Conservation (phyloP, 1,140 invertebrate species). For the Drosophila lini region DNA sequence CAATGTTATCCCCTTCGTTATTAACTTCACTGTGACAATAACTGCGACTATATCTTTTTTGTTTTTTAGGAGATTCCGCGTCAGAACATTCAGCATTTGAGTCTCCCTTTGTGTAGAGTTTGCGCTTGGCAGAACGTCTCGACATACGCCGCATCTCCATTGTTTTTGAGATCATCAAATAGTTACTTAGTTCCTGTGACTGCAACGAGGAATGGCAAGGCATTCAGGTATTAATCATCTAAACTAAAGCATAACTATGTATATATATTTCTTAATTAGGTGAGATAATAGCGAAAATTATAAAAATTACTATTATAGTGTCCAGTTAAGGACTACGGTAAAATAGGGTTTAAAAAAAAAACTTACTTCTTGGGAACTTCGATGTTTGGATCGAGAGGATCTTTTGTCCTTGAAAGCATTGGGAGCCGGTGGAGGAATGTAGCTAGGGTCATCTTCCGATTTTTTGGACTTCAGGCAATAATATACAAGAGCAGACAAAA, state of each 20-base stretch:
- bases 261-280: too few species aligned
- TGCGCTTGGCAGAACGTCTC: conserved; percentile 28
- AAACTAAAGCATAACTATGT: too few species aligned
- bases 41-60: not conserved
- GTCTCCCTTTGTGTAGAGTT: conserved; percentile 64
- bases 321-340: not conserved
- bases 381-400: not conserved
- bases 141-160: conserved; percentile 22
- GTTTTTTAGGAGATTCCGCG: conserved; percentile 18
- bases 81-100: conserved; percentile 40
- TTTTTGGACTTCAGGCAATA: not conserved
- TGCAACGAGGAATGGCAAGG: not conserved
- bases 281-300: too few species aligned
- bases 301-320: too few species aligned
- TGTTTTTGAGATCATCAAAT: conserved; percentile 36
- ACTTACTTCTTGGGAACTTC: not conserved
- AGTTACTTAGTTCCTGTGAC: conserved; percentile 46
- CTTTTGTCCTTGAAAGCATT: not conserved
- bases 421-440: not conserved
- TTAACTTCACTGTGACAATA: not conserved
- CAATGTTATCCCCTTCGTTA: conserved; percentile 4
- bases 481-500: not conserved
- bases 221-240: not conserved
- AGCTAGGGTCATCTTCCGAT: not conserved
- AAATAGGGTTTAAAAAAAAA: not conserved